These are phyloP conservation scores for Drosophila oshimai DNA, from an alignment of 1,140 invertebrate genomes.

Conservation along the genomic window DNA sequence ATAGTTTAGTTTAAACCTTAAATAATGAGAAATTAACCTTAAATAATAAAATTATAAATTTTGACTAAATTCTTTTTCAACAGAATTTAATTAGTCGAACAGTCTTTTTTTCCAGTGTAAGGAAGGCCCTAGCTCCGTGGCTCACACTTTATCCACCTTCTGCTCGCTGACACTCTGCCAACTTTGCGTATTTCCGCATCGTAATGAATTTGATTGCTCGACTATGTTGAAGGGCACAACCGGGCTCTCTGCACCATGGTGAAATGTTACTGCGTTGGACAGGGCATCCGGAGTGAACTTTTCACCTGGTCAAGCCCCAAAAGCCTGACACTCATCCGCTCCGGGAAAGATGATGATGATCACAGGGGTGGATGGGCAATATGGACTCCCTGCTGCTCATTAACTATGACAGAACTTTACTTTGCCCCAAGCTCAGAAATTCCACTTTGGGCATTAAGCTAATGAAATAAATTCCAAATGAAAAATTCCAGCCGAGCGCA, in stretches of 20 bases:
- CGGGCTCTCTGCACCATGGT: neutral
- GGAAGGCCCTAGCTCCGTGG: constrained; percentile 21
- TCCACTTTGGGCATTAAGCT: constrained; percentile 64
- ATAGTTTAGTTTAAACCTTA: too few species aligned
- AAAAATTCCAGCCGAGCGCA: constrained; percentile 27
- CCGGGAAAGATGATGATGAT: constrained; percentile 1
- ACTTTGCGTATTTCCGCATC: constrained; percentile 52
- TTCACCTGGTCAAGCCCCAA: constrained; percentile 32
- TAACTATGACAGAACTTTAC: constrained; percentile 52
- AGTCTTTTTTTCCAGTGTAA: too few species aligned
- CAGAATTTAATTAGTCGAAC: too few species aligned
- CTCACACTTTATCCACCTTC: neutral
- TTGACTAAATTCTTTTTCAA: too few species aligned
- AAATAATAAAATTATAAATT: too few species aligned
- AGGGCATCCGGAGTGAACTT: constrained; percentile 25
- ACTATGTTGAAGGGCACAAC: neutral
- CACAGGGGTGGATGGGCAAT: neutral
- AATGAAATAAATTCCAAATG: constrained; percentile 63
- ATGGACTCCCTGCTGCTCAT: constrained; percentile 6
- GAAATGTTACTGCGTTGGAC: constrained; percentile 23
- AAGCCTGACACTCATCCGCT: constrained; percentile 40
- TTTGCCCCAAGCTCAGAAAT: constrained; percentile 44
- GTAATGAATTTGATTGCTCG: constrained; percentile 52
- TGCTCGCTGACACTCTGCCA: constrained; percentile 3
- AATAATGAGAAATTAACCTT: too few species aligned